These are phyloP conservation scores for Caenorhabditis sp. DNA, from an alignment of 2,888 invertebrate genomes.

Conservation along the genomic window DNA sequence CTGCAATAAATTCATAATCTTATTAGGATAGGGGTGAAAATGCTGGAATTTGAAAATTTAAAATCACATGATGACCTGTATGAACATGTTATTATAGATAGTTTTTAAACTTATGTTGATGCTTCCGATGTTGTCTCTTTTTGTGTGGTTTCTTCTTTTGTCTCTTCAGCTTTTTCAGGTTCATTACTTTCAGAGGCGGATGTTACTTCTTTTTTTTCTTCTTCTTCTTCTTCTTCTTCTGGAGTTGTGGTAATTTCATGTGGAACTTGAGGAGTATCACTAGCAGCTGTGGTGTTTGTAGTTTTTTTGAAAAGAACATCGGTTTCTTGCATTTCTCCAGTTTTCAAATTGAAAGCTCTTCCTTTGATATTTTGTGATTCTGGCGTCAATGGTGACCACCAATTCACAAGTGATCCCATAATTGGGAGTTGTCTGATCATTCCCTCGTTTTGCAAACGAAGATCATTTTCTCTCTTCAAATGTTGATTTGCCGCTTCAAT, in stretches of 20 bases:
- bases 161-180: neutral
- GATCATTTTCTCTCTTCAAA: slow-evolving; percentile 87
- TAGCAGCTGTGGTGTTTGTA: slow-evolving; percentile 39
- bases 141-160: neutral
- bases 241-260: neutral
- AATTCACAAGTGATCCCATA: slow-evolving; percentile 90
- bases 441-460: slow-evolving; percentile 91
- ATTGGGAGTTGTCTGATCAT: slow-evolving; percentile 91
- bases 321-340: slow-evolving; percentile 72
- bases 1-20: neutral
- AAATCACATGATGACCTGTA: neutral
- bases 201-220: neutral
- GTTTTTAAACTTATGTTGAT: neutral
- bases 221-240: neutral
- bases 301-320: slow-evolving; percentile 55
- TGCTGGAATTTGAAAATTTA: neutral
- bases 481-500: slow-evolving; percentile 92
- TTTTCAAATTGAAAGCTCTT: slow-evolving; percentile 81
- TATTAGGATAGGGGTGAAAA: neutral
- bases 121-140: neutral
- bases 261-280: slow-evolving; percentile 51
- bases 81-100: neutral
- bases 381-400: slow-evolving; percentile 90
- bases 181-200: too few species aligned
- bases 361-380: slow-evolving; percentile 80